phyloP scores from a whole-genome alignment of 2,888 invertebrate species.

The Aleiodes alternator region DNA sequence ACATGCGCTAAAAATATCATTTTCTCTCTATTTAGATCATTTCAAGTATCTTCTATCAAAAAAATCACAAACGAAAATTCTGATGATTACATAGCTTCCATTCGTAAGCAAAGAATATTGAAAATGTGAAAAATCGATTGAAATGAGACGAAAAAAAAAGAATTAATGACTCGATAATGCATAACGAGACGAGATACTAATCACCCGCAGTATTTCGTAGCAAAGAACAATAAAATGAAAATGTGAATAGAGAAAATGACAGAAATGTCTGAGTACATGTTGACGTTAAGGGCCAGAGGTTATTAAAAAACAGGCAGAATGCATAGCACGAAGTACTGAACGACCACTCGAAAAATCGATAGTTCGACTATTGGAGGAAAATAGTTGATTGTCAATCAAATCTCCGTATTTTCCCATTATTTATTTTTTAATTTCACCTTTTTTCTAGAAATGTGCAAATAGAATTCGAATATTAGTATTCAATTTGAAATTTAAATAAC shows the following conservation, averaged over 20 bases:
- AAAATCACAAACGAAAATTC: too few relatives aligned
- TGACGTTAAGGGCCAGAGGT: constrained; percentile 34
- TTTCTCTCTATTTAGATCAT: too few relatives aligned
- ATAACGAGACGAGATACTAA: constrained; percentile 18
- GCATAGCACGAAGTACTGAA: constrained; percentile 30
- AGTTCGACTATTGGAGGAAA: constrained; percentile 20
- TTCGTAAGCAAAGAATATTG: too few relatives aligned
- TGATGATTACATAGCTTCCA: too few relatives aligned
- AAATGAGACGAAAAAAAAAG: not conserved
- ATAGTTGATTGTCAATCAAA: too few relatives aligned
- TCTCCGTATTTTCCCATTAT: too few relatives aligned
- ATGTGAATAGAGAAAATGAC: constrained; percentile 3
- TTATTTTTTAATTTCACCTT: too few relatives aligned
- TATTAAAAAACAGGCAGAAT: constrained; percentile 40
- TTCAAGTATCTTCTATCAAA: too few relatives aligned
- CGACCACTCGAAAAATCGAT: constrained; percentile 36
- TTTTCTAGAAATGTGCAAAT: too few relatives aligned
- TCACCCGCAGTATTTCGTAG: constrained; percentile 6
- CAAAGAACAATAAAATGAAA: constrained; percentile 9
- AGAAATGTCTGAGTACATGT: constrained; percentile 7
- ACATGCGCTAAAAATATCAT: too few relatives aligned
- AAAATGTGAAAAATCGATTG: not conserved
- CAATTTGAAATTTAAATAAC: too few relatives aligned
- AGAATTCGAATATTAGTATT: too few relatives aligned
- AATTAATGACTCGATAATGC: constrained; percentile 29